Evolutionary conservation across 1,140 invertebrate genomes (phyloP).

Genomic region (Drosophila tropicalis): DNA sequence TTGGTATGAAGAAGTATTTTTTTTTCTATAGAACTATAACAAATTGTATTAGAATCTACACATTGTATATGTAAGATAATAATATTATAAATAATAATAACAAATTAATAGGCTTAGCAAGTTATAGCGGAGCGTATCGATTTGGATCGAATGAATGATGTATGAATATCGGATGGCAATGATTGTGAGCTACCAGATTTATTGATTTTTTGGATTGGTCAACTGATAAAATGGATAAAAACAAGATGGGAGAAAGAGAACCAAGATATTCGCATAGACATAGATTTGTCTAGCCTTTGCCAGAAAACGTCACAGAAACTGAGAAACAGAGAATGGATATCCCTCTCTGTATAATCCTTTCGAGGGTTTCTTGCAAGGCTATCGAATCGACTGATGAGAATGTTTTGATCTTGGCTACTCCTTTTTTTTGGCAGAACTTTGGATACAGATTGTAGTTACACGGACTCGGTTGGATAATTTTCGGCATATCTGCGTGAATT

Average conservation of each 20-base stretch:
- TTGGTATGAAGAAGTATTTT: conserved; percentile 5
- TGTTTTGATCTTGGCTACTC: conserved; percentile 9
- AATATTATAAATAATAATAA: not conserved
- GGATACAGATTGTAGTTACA: conserved; percentile 40
- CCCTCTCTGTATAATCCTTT: too few relatives aligned
- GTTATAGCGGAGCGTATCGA: not conserved
- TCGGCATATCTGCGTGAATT: conserved; percentile 76
- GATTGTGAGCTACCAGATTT: conserved; percentile 16
- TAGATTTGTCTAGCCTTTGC: too few relatives aligned
- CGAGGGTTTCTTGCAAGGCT: too few relatives aligned
- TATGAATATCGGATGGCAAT: conserved; percentile 13
- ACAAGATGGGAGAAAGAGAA: not conserved
- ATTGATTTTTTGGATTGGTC: conserved; percentile 2
- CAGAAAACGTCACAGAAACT: too few relatives aligned
- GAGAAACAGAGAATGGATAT: too few relatives aligned
- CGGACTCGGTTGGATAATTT: conserved; percentile 76
- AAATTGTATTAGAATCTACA: conserved; percentile 15
- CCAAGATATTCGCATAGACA: too few relatives aligned
- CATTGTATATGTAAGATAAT: conserved; percentile 18
- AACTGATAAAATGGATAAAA: not conserved
- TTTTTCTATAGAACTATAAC: conserved; percentile 20
- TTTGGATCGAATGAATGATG: not conserved
- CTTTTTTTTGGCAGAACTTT: conserved; percentile 44
- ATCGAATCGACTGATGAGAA: not conserved
- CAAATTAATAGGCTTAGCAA: conserved; percentile 8